These are phyloP conservation scores for Protobothrops mucrosquamatus DNA, from an alignment of 2,113 vertebrate species.

Conservation along the genomic window DNA sequence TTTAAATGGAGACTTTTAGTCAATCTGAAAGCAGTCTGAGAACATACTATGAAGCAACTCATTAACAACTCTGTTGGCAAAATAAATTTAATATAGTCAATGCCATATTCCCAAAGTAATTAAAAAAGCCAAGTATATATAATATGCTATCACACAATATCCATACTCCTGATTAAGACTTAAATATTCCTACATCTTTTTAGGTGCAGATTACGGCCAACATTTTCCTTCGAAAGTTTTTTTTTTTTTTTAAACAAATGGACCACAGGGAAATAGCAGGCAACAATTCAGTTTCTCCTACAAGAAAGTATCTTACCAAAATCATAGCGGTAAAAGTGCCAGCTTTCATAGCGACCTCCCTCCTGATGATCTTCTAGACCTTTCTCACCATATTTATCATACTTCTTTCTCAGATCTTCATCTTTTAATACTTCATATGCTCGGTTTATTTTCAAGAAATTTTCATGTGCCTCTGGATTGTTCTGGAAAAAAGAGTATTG, in stretches of 20 bases:
- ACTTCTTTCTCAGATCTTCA: conserved; percentile 94
- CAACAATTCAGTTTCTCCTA: not conserved
- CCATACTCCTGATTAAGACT: not conserved
- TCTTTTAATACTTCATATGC: conserved; percentile 98
- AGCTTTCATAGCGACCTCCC: conserved; percentile 92
- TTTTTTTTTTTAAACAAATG: not conserved
- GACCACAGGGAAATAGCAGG: not conserved
- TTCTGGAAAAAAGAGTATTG: conserved; percentile 73
- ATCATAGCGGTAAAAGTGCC: conserved; percentile 94
- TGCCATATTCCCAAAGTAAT: not conserved
- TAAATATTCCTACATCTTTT: not conserved
- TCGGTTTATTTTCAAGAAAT: conserved; percentile 92
- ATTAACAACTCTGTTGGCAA: not conserved
- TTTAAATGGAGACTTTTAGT: not conserved
- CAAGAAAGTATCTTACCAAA: conserved; percentile 76
- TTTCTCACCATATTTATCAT: conserved; percentile 97
- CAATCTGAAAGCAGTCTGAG: not conserved
- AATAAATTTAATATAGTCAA: not conserved
- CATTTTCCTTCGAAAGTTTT: not conserved
- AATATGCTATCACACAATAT: not conserved
- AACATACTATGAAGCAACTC: not conserved
- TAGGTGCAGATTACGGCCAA: not conserved
- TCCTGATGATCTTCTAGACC: conserved; percentile 88
- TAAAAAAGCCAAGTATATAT: not conserved
- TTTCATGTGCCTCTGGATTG: conserved; percentile 87